These are phyloP conservation scores for Gymnoscopelus braueri DNA, from an alignment of 2,797 vertebrate species.

Conservation along the genomic window DNA sequence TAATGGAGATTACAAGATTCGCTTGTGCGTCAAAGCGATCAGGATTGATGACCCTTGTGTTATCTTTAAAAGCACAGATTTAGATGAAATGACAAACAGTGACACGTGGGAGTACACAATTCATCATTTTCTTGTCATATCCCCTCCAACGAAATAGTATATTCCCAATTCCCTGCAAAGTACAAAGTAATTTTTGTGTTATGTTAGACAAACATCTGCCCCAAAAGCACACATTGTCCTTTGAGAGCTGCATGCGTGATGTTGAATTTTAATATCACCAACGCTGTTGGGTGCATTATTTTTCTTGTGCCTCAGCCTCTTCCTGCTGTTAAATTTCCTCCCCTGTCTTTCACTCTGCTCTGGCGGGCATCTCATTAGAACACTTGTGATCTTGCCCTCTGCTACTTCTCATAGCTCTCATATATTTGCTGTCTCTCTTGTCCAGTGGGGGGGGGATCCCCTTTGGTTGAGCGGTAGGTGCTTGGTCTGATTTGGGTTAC, in stretches of 20 bases:
- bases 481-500: no score
- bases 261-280: conserved; percentile 60
- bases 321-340: conserved; percentile 58
- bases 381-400: conserved; percentile 19
- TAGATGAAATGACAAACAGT: conserved; percentile 43
- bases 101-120: conserved; percentile 38
- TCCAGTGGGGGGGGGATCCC: no score
- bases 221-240: conserved; percentile 39
- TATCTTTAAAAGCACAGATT: conserved; percentile 29
- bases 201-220: conserved; percentile 66
- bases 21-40: conserved; percentile 20
- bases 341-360: conserved; percentile 36
- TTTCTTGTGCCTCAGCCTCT: conserved; percentile 47
- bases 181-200: conserved; percentile 55
- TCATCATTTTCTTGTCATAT: conserved; percentile 24
- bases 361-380: conserved; percentile 49
- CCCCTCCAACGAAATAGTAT: conserved; percentile 27
- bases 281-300: conserved; percentile 36
- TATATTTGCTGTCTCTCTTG: conserved; percentile 13
- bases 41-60: conserved; percentile 40
- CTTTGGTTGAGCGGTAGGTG: background rate
- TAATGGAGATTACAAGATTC: conserved; percentile 44
- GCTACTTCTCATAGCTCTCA: conserved; percentile 40
- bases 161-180: conserved; percentile 47
- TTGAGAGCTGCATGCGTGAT: conserved; percentile 43